phyloP scores from a whole-genome alignment of 1,140 invertebrate genomes.

The Habropoda laboriosa region DNA sequence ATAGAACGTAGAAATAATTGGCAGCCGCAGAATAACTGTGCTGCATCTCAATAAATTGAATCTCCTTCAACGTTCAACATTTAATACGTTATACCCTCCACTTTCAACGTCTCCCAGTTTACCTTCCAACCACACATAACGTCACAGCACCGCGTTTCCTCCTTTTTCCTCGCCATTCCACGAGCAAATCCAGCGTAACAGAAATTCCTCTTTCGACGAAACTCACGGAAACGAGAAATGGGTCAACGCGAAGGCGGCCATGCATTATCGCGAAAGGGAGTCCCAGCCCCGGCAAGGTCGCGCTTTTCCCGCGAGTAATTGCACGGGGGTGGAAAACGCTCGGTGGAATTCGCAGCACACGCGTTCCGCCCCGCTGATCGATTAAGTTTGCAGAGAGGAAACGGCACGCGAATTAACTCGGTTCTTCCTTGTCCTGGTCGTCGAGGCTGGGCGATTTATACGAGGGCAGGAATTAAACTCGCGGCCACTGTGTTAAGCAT shows the following conservation, averaged over 20 bases:
- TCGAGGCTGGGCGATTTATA: background rate
- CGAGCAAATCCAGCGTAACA: background rate
- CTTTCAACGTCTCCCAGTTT: no score
- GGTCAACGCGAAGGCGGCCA: background rate
- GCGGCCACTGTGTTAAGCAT: background rate
- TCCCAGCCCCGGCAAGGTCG: background rate
- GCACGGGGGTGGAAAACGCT: no score
- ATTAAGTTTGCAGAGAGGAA: slow-evolving; percentile 5
- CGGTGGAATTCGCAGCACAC: slow-evolving; percentile 4
- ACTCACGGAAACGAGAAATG: background rate
- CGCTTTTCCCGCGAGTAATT: slow-evolving; percentile 18
- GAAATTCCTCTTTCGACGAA: slow-evolving; percentile 5
- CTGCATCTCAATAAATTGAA: no score
- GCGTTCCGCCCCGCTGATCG: background rate
- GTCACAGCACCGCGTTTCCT: no score
- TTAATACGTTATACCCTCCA: no score
- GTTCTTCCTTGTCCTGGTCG: no score
- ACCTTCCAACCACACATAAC: no score
- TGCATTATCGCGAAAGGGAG: background rate
- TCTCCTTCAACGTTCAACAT: no score
- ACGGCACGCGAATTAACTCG: slow-evolving; percentile 20
- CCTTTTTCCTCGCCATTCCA: background rate
- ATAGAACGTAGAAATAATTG: no score
- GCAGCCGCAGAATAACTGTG: no score
- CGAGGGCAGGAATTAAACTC: slow-evolving; percentile 1